Base-by-base conservation (phyloP, 2,797 vertebrate species). In the Aulostomus chinensis region DNA sequence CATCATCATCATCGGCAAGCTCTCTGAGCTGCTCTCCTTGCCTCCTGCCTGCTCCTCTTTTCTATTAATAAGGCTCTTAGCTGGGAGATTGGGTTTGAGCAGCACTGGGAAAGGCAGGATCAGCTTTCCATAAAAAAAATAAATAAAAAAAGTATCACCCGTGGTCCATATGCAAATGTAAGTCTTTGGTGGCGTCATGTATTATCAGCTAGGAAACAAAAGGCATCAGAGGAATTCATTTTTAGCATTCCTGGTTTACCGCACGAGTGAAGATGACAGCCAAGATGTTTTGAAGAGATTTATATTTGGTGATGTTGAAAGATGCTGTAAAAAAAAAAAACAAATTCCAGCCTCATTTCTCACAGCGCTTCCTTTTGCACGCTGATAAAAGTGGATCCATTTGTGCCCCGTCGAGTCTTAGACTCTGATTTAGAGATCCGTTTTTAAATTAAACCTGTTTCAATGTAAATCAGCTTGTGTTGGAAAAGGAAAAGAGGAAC, bases 51-150 rank as follows among this genome's bases (percentile, higher is more conserved):
- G 9, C 50, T 54, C 31, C 11, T 45, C 41, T 60, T 42, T 66
- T 54, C 32, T 67, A 62, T 62, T 61, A 58, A 67, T 62, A 66
- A 34, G 31, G 16, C 55, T 54, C 45, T 69, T 53, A 64, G 50
- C 34, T n/a, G 10, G 18, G 33, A 75, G 46, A 64, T 60, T 49
- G 57, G 37, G 7, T 20, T 55, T 28, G 40, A 20, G 29, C 50
- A 50, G 49, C 15, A 13, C 1, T 33, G 1, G 18, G 30, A 31
- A 37, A 52, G 31, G 9, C 31, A 25, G 14, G 30, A 53, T 54
- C 20, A 2, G n/a, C 36, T 71, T 55, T 58, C 34, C 14, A 9
- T 39, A 4, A 26, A 24, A 40, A 17, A 28, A 15, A 25, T 7
- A 25, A 25, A 25, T 7, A 37, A 48, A 40, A 39, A 43, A 38